Conservation (phyloP, 2,113 vertebrate species). For the Brachypteracias leptosomus region DNA sequence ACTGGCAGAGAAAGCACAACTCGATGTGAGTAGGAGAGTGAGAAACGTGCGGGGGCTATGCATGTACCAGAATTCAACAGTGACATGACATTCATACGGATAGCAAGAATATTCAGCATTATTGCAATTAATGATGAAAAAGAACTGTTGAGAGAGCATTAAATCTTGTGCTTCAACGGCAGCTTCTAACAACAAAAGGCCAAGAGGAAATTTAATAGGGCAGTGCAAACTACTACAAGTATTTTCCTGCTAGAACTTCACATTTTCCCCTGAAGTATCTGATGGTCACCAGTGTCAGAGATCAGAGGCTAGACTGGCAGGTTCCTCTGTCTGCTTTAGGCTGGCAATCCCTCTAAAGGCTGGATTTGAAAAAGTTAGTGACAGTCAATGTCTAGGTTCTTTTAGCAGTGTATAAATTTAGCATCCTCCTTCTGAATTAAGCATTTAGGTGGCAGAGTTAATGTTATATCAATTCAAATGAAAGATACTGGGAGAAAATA, state of each 20-base stretch:
- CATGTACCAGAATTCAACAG: not conserved
- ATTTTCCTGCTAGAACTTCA: not conserved
- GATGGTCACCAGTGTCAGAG: not conserved
- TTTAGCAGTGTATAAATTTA: slow-evolving; percentile 66
- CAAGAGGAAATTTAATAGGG: not conserved
- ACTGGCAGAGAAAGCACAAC: not conserved
- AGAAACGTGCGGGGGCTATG: not conserved
- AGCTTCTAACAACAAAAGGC: not conserved
- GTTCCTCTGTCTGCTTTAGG: not conserved
- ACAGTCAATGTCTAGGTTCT: slow-evolving; percentile 19
- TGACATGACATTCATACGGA: not conserved
- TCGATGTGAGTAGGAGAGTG: not conserved
- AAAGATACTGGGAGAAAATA: slow-evolving; percentile 39
- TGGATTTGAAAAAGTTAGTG: slow-evolving; percentile 37
- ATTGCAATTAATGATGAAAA: not conserved
- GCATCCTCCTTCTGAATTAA: slow-evolving; percentile 57
- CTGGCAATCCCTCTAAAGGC: not conserved
- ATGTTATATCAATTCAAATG: slow-evolving; percentile 49
- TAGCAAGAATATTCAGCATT: not conserved
- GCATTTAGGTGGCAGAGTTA: slow-evolving; percentile 45
- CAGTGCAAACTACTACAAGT: not conserved
- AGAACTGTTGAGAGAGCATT: not conserved
- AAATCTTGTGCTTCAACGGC: not conserved
- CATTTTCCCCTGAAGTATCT: not conserved
- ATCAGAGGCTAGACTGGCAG: not conserved